Evolutionary conservation across 1,140 invertebrate genomes (phyloP).

Genomic region (Dysdera silvatica): DNA sequence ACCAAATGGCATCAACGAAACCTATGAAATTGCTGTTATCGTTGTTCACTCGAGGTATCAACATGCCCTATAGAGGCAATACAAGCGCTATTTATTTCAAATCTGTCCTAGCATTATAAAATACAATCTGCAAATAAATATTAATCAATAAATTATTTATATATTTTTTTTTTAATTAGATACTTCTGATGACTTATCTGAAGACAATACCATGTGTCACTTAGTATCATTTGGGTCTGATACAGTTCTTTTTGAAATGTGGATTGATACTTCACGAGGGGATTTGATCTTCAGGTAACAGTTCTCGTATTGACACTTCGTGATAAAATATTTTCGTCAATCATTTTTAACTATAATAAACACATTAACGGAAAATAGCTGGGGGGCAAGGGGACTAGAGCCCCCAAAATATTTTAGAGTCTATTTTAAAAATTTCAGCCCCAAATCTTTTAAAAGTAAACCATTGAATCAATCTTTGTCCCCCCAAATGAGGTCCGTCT

Average conservation of each 20-base stretch:
- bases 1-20: no score
- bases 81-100: not conserved
- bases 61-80: not conserved
- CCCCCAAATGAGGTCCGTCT: no score
- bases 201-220: conserved; percentile 6
- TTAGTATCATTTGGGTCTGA: conserved; percentile 10
- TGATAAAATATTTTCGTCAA: no score
- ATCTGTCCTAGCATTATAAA: not conserved
- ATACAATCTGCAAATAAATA: not conserved
- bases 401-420: no score
- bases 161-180: conserved; percentile 2
- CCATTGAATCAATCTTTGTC: no score
- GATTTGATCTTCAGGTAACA: conserved; percentile 17
- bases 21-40: no score
- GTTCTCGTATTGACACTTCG: no score
- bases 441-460: not conserved
- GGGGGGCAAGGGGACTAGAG: no score
- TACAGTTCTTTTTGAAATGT: conserved; percentile 18
- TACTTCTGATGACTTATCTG: not conserved
- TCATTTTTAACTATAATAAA: no score
- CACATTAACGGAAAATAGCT: no score
- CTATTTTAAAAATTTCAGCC: not conserved
- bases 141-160: not conserved
- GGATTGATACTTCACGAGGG: not conserved
- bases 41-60: not conserved